Base-by-base conservation (phyloP, 2,888 invertebrate genomes). In the Meghimatium bilineatum region DNA sequence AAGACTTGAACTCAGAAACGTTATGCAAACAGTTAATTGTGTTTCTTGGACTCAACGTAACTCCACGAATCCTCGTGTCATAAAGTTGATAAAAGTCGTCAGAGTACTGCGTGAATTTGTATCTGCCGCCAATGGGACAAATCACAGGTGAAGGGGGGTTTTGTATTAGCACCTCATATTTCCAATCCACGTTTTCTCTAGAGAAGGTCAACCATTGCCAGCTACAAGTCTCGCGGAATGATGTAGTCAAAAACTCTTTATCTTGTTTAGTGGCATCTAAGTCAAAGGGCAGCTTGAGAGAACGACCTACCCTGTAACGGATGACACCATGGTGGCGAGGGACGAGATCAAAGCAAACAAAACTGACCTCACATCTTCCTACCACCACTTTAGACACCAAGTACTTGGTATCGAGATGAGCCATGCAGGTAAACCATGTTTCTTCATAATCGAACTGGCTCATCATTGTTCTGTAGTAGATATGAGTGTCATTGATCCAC, bases 381-480 rank as follows among this genome's bases (percentile, higher is more conserved):
- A 99, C 98, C 0, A 98, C 98, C 10, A 98, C 95, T 85, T 98
- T 95, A 0, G 98, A 97, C 97, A 99, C 98, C 96, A 99, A 97
- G 82, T 97, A 96, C 88, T 98, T 95, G 60, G 96, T 96, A 89
- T 98, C 98, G 86, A 97, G 95, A 89, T 97, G 97, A 94, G 99
- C 98, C 86, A 97, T 96, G 94, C 99, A 99, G 17, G 98, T 96
- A 93, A 98, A 99, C 92, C 98, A 97, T 0, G 97, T 98, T 95
- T 95, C 89, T 89, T 92, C 89, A 97, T 95, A 93, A 72, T 89
- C 91, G 88, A 90, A 93, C 89, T 97, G 97, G 93, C 99, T 98
- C 0, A 98, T 98, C 94, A 97, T 97, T 94, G 97, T 98, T 0
- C 97, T 97, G 94, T 98, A 98, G 89, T 98, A 97, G 56, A 99